Conservation (phyloP, 2,888 invertebrate genomes). For the Nephrotoma appendiculata region DNA sequence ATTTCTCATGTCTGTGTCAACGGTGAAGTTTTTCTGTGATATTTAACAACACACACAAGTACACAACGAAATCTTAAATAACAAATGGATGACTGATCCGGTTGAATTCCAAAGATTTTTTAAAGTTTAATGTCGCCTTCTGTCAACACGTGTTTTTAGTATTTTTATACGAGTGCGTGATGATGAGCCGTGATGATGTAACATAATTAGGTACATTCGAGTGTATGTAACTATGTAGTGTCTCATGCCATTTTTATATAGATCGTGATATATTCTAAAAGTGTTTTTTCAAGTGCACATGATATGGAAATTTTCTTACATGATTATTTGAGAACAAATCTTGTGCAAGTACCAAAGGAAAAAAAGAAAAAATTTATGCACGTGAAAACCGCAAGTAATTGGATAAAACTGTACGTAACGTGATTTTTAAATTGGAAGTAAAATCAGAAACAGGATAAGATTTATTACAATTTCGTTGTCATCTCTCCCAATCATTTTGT, state of each 20-base stretch:
- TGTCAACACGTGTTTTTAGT: not conserved
- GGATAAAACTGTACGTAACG: not conserved
- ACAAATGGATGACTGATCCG: not conserved
- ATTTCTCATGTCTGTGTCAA: not conserved
- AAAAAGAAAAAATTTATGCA: not conserved
- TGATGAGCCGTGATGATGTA: not conserved
- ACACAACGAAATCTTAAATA: not conserved
- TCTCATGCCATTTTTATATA: not conserved
- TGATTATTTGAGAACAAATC: too few relatives aligned
- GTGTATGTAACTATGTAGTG: not conserved
- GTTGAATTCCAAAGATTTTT: not conserved
- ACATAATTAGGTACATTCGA: not conserved
- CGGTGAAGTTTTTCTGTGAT: not conserved
- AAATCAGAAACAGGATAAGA: not conserved
- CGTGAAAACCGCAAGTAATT: not conserved
- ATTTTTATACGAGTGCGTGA: not conserved
- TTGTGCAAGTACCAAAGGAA: not conserved
- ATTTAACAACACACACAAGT: not conserved
- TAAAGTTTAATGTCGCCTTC: not conserved
- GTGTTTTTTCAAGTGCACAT: too few relatives aligned
- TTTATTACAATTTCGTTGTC: not conserved
- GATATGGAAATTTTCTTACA: too few relatives aligned
- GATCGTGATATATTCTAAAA: not conserved
- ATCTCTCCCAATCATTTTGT: not conserved
- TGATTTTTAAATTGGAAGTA: not conserved